Evolutionary conservation across 2,797 vertebrate genomes (phyloP), one percentile per base, ranked within the genome.

Genomic region (Mormyrops attenuatus): DNA sequence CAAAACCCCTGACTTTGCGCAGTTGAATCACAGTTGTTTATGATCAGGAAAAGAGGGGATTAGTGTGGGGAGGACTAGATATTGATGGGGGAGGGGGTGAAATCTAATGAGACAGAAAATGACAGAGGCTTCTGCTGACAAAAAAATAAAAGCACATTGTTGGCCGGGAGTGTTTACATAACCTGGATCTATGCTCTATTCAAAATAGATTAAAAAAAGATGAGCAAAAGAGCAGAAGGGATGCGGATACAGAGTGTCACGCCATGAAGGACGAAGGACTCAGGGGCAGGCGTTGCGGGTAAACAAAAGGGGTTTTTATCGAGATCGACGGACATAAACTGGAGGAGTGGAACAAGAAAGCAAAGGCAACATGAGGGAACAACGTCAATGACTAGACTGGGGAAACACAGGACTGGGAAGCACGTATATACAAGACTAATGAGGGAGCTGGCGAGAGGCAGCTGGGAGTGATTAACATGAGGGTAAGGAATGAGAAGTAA

Each of bases 141-240:
- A 88, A 90, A 91, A 90, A 69, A n/a, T n/a, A n/a, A n/a, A 63
- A 90, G 86, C 77, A 90, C 91, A 90, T 90, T 92, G 92, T 91
- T 89, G 89, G 90, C 57, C 38, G 44, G 69, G 82, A 73, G 60
- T 88, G 80, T 90, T 92, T 91, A 92, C 89, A 89, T 92, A 91
- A 92, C 89, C 88, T 89, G 88, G 88, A 89, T 73, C 89, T 55
- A 66, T 55, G 49, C 49, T 57, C 63, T 41, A 41, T 17, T 30
- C 87, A 50, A 49, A 49, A 41, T 49, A 84, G 49, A 49, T 44
- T 20, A 26, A 63, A 86, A 80, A 80, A 38, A 57, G 44, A 60
- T 57, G 86, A 80, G 89, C 34, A 44, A 66, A 49, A 44, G 44
- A 3, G 13, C 9, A 13, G 20, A 57, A n/a, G 20, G 60, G 66